Conservation (phyloP, 1,140 invertebrate species). For the Probaryconus sp. region DNA sequence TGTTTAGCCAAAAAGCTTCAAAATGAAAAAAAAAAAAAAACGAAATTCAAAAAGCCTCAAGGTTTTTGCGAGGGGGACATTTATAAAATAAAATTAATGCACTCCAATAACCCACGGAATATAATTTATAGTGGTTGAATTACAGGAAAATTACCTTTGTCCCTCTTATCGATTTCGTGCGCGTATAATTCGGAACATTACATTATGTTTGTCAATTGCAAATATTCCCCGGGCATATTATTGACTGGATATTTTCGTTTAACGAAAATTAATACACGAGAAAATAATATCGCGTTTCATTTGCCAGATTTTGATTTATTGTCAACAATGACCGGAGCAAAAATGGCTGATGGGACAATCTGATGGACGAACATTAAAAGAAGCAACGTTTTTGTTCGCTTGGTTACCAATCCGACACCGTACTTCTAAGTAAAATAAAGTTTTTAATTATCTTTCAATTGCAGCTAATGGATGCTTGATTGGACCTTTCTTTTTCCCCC, state of each 20-base stretch:
- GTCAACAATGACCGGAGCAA: background rate
- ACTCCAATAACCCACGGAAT: constrained; percentile 36
- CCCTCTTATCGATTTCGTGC: constrained; percentile 43
- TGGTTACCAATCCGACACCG: constrained; percentile 18
- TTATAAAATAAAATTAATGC: constrained; percentile 45
- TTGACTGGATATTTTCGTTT: constrained; percentile 15
- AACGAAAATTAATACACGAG: constrained; percentile 31
- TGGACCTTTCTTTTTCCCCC: constrained; percentile 9
- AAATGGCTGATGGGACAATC: too few species aligned
- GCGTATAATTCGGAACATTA: constrained; percentile 51
- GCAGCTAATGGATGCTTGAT: constrained; percentile 26
- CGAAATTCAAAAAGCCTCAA: constrained; percentile 27
- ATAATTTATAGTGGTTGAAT: constrained; percentile 44
- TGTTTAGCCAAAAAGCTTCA: constrained; percentile 26
- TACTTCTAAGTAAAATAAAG: constrained; percentile 25
- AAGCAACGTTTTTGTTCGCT: too few species aligned
- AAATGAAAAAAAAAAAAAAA: constrained; percentile 20
- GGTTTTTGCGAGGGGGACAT: constrained; percentile 27
- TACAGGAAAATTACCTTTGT: constrained; percentile 44
- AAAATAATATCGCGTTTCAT: constrained; percentile 37
- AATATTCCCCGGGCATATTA: constrained; percentile 47
- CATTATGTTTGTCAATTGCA: constrained; percentile 57
- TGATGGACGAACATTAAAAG: constrained; percentile 15
- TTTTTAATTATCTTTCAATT: constrained; percentile 46
- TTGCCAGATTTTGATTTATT: constrained; percentile 27